Evolutionary conservation across 2,113 vertebrate species (phyloP), one percentile per base, ranked within the genome.

Genomic region (Hipposideros armiger): DNA sequence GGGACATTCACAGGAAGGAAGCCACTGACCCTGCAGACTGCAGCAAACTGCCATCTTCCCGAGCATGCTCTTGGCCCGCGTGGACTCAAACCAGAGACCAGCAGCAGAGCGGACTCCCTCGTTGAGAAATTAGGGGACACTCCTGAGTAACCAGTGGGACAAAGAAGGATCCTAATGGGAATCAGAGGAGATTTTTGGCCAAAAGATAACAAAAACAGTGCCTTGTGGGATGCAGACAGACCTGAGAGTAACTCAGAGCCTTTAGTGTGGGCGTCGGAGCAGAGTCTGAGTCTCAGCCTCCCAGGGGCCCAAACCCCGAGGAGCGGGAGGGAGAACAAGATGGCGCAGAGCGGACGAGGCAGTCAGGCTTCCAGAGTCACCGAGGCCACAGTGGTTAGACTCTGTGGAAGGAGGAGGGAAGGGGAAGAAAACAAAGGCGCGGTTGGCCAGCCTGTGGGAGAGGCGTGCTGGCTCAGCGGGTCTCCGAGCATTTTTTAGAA

Each of bases 1-100:
- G 0, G 6, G 10, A 13, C 40, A 3, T 11, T 28, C 17, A 4
- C 45, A 42, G 2, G 22, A 30, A 50, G 3, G 50, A n/a, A 64
- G 7, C 36, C 36, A 36, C 1, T 1, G 66, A 36, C 13, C 40
- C 16, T 17, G 9, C 2, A 6, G 42, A 1, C 54, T 42, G 83
- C 36, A 0, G 30, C 58, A 17, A 6, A 11, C 11, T 5, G 30
- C 30, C 2, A 15, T 56, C 22, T 32, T 40, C 26, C 26, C 1
- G 32, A 58, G 28, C 4, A 0, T 36, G 22, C 32, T 86, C 67
- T 45, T 20, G 26, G 60, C 36, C 80, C 32, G 10, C 42, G 11
- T 3, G 28, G 42, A n/a, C 40, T 70, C 60, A 32, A 80, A 36
- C 11, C 22, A 19, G 22, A 36, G 17, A 4, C n/a, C 13, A 60